Conservation (phyloP, 1,140 invertebrate species). For the Anoplolepis gracilipes region DNA sequence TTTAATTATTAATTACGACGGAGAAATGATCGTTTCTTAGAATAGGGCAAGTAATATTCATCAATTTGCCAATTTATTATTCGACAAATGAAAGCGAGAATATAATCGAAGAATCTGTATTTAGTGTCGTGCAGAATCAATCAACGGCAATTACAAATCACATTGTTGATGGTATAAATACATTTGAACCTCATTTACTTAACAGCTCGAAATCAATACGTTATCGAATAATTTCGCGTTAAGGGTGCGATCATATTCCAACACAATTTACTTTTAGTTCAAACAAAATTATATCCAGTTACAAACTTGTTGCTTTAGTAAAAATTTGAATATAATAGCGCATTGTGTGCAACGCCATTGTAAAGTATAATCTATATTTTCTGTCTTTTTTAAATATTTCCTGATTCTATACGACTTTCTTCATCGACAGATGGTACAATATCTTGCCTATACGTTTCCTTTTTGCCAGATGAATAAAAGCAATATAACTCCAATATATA, state of each 20-base stretch:
- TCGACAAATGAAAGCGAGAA: background rate
- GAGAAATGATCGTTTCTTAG: background rate
- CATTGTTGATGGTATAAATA: conserved; percentile 40
- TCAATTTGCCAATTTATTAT: background rate
- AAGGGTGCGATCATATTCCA: conserved; percentile 9
- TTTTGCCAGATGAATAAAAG: background rate
- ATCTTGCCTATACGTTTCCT: background rate
- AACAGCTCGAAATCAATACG: background rate
- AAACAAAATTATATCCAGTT: conserved; percentile 7
- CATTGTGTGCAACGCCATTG: background rate
- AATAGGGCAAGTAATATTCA: conserved; percentile 1
- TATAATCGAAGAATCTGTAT: background rate
- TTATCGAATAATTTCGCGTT: conserved; percentile 22
- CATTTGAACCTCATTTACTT: conserved; percentile 2
- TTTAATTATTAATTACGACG: background rate
- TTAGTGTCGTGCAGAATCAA: background rate
- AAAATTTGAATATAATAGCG: conserved; percentile 19
- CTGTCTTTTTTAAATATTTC: background rate
- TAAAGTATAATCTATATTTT: background rate
- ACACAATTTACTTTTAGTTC: conserved; percentile 23
- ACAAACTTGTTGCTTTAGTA: background rate
- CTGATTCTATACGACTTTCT: background rate
- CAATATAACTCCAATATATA: background rate
- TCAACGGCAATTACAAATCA: conserved; percentile 11
- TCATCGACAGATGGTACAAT: background rate